phyloP scores from a whole-genome alignment of 2,888 invertebrate genomes.

The Unio pictorum region DNA sequence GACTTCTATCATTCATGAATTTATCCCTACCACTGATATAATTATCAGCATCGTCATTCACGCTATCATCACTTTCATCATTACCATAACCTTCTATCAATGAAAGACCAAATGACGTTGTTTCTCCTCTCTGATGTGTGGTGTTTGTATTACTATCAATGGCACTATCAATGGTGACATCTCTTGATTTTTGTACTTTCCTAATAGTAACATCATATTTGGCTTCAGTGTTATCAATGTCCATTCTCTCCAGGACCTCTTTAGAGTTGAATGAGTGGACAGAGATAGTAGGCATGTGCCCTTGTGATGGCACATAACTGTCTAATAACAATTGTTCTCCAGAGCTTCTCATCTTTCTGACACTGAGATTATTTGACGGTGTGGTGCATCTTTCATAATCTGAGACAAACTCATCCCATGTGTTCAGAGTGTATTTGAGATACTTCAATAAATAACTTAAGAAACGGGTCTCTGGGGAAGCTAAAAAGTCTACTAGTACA shows the following conservation, averaged over 20 bases:
- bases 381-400: not conserved
- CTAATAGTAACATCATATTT: constrained; percentile 5
- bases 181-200: not conserved
- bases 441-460: constrained; percentile 49
- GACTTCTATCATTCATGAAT: not conserved
- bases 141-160: not conserved
- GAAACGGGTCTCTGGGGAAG: constrained; percentile 64
- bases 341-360: not conserved
- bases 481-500: constrained; percentile 55
- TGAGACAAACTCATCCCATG: constrained; percentile 45
- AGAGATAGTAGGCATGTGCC: no score
- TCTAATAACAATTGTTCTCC: not conserved
- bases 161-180: constrained; percentile 8
- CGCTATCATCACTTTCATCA: not conserved
- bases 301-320: not conserved
- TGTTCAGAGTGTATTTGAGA: constrained; percentile 37
- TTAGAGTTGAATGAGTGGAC: no score
- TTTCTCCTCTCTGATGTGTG: no score
- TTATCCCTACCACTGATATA: not conserved
- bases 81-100: no score
- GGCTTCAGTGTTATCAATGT: constrained; percentile 16
- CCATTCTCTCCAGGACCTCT: not conserved
- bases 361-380: not conserved
- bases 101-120: not conserved
- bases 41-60: constrained; percentile 2